Conservation (phyloP, 2,797 vertebrate genomes). For the Echeneis naucrates region DNA sequence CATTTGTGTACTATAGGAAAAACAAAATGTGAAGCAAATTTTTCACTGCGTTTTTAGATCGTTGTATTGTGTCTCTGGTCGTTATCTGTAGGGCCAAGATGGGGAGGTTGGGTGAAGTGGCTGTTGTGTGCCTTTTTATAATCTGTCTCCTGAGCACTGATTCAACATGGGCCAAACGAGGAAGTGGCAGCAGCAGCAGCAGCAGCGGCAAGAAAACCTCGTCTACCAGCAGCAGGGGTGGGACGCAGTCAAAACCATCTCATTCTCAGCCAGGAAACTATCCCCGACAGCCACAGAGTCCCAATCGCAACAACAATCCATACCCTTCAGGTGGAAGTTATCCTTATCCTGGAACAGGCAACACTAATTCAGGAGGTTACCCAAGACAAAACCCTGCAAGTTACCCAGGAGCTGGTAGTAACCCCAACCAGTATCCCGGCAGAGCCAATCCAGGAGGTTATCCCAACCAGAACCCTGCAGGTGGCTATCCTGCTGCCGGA, state of each 20-base stretch:
- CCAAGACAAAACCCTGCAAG: conserved; percentile 70
- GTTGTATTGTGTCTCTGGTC: conserved; percentile 1
- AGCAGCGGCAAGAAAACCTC: conserved; percentile 51
- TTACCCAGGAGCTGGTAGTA: conserved; percentile 57
- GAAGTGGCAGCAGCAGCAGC: conserved; percentile 21
- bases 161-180: conserved; percentile 61
- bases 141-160: conserved; percentile 63
- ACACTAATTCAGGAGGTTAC: conserved; percentile 61
- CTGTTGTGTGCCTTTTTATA: conserved; percentile 58
- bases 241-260: conserved; percentile 66
- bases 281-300: conserved; percentile 69
- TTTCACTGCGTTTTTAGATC: neutral
- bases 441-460: conserved; percentile 59
- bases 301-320: conserved; percentile 72
- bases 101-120: conserved; percentile 51
- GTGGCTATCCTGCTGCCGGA: conserved; percentile 44
- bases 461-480: conserved; percentile 56
- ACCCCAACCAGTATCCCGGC: conserved; percentile 69
- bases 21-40: neutral
- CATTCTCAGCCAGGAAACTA: conserved; percentile 62
- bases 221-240: conserved; percentile 33
- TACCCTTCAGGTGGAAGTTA: conserved; percentile 80
- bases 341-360: conserved; percentile 65
- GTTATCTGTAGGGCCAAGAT: conserved; percentile 60
- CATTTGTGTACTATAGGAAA: neutral